Percentiles rank a stretch among this genome's conserved stretches.
These are phyloP conservation scores for Lateolabrax maculatus DNA, from an alignment of 2,797 vertebrate genomes.

Conservation along the genomic window DNA sequence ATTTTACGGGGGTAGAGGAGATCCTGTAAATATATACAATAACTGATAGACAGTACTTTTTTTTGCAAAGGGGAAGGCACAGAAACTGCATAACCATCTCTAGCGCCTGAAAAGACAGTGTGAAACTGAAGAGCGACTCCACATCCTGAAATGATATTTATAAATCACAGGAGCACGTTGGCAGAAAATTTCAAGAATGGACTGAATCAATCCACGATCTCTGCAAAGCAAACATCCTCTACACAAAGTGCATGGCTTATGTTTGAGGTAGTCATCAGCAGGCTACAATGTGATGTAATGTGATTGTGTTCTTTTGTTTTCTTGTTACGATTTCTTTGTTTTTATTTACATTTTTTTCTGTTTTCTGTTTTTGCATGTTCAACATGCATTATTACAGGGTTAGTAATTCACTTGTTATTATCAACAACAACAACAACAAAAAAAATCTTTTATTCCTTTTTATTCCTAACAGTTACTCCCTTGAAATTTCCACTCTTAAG, in stretches of 20 bases:
- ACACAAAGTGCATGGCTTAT: slow-evolving; percentile 2
- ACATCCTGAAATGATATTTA: slow-evolving; percentile 68
- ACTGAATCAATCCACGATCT: slow-evolving; percentile 42
- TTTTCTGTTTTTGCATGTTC: not conserved
- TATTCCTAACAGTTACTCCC: no score
- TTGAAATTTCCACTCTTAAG: not conserved
- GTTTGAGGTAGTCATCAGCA: slow-evolving; percentile 20
- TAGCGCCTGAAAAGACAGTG: slow-evolving; percentile 62
- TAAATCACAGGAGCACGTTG: slow-evolving; percentile 58
- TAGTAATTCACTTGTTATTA: slow-evolving; percentile 23
- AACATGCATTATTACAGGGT: not conserved
- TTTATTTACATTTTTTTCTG: not conserved
- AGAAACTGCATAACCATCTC: slow-evolving; percentile 68
- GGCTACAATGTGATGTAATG: slow-evolving; percentile 11
- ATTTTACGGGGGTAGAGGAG: not conserved
- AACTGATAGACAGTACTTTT: no score
- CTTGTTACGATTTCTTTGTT: not conserved
- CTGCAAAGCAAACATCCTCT: slow-evolving; percentile 39
- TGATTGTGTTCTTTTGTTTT: slow-evolving; percentile 11
- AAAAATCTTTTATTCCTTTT: slow-evolving; percentile 10
- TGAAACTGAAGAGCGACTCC: slow-evolving; percentile 68
- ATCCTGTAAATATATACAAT: not conserved
- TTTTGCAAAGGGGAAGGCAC: slow-evolving; percentile 62
- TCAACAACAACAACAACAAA: not conserved
- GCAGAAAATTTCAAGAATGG: slow-evolving; percentile 54